Base-by-base conservation (phyloP, 2,888 invertebrate genomes). In the Erannis defoliaria region DNA sequence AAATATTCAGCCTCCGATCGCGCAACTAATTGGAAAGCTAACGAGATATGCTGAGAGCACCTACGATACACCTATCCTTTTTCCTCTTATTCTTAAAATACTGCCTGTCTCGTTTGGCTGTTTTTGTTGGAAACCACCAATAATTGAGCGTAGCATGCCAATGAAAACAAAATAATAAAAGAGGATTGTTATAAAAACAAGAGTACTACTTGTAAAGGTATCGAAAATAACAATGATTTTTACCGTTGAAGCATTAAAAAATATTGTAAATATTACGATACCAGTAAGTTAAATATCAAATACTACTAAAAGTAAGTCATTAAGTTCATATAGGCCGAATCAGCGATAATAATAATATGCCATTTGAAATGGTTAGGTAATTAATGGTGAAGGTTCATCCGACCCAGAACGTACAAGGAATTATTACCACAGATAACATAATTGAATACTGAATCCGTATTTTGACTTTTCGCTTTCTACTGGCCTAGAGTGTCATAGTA, bases 1-100 rank as follows among this genome's bases (percentile, higher is more conserved):
- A 77, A 78, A 80, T 79, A 80, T 80, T 78, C 79, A 77, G 65
- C 64, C 66, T 71, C 71, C 77, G 74, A 77, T 75, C 67, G 67
- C 59, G 54, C 65, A 68, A 75, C 78, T 80, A 80, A 80, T 80
- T 80, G 80, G 77, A 78, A 64, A 68, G 68, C 77, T 80, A 80
- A 80, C 80, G 78, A 80, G 79, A 73, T 74, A 61, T 74, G 71
- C 72, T 76, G 68, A 68, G 68, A 76, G 72, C 68, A 68, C 70
- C 62, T 65, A 68, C 67, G 54, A 53, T 70, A 64, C 60, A 45
- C 64, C 73, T 70, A 58, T 75, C 71, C 43, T 59, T 58, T 33
- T 67, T 12, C 12, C 46, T 35, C 58, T 14, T 42, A 19, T 56
- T 54, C 40, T 42, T 26, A n/a, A 12, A 43, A 55, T 38, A 29